These are phyloP conservation scores for Micromys minutus DNA, from an alignment of 2,113 vertebrate species.

Conservation along the genomic window DNA sequence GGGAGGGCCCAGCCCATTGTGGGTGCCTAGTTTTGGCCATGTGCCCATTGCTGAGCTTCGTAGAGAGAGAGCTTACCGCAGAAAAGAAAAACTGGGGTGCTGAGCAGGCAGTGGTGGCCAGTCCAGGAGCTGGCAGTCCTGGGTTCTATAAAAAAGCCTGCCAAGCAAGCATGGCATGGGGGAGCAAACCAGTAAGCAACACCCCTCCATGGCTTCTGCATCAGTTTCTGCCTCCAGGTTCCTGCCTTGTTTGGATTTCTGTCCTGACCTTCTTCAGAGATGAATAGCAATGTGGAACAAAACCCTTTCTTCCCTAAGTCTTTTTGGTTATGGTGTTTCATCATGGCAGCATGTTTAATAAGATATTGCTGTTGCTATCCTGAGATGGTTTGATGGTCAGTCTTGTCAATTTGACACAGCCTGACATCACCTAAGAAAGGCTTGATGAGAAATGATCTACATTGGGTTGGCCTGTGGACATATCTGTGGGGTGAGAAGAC, in stretches of 20 bases:
- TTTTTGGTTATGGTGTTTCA: no score
- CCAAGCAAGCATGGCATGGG: no score
- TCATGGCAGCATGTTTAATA: neutral
- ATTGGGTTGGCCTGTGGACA: neutral
- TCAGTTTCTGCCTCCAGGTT: neutral
- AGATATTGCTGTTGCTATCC: neutral
- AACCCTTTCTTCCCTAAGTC: neutral
- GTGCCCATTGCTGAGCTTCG: fast-evolving
- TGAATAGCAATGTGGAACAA: neutral
- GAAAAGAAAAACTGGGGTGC: no score
- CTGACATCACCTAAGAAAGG: neutral
- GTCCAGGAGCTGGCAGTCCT: neutral
- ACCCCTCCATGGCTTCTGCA: neutral
- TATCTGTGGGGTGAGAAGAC: neutral
- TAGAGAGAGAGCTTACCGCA: fast-evolving
- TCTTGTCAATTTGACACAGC: neutral
- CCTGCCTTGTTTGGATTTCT: neutral
- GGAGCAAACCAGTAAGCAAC: neutral
- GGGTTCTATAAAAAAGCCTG: neutral
- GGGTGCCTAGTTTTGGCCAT: neutral
- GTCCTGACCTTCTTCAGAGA: neutral
- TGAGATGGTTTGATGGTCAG: neutral
- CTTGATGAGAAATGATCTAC: neutral
- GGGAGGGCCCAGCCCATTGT: neutral
- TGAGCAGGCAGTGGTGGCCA: neutral